Evolutionary conservation across 2,888 invertebrate genomes (phyloP).

Genomic region (Heliconius erato): DNA sequence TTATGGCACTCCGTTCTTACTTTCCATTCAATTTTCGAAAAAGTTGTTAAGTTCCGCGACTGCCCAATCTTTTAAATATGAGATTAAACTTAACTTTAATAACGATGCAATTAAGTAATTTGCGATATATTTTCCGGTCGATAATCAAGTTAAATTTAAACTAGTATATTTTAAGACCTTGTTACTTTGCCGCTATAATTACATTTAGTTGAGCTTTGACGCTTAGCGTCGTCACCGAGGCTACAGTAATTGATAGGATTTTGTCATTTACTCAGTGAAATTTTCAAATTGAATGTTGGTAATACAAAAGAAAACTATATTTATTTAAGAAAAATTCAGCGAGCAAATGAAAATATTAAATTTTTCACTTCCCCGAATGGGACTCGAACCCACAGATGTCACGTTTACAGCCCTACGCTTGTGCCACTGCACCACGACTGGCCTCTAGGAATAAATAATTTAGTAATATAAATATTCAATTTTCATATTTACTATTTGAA

Average conservation of each 20-base stretch:
- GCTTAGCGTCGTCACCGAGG: slow-evolving; percentile 18
- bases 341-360: too few species aligned
- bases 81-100: not conserved
- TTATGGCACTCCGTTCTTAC: too few species aligned
- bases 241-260: slow-evolving; percentile 19
- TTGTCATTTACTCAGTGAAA: not conserved
- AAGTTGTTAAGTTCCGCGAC: not conserved
- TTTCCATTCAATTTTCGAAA: too few species aligned
- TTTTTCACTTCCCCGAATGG: too few species aligned
- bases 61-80: not conserved
- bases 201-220: slow-evolving; percentile 23
- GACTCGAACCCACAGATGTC: not conserved
- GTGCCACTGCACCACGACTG: not conserved
- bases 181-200: slow-evolving; percentile 18
- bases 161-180: slow-evolving; percentile 14
- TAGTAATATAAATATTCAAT: not conserved
- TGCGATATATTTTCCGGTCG: not conserved
- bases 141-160: slow-evolving; percentile 14
- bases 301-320: not conserved
- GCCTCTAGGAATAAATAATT: not conserved
- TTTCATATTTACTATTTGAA: not conserved
- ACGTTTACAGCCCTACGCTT: not conserved
- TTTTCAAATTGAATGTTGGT: not conserved
- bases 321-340: not conserved
- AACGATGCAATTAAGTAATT: not conserved